A percentile compares a stretch with the other conserved stretches of the same genome.
Evolutionary conservation across 2,797 vertebrate genomes (phyloP).

Genomic region (Hylomyscus alleni): DNA sequence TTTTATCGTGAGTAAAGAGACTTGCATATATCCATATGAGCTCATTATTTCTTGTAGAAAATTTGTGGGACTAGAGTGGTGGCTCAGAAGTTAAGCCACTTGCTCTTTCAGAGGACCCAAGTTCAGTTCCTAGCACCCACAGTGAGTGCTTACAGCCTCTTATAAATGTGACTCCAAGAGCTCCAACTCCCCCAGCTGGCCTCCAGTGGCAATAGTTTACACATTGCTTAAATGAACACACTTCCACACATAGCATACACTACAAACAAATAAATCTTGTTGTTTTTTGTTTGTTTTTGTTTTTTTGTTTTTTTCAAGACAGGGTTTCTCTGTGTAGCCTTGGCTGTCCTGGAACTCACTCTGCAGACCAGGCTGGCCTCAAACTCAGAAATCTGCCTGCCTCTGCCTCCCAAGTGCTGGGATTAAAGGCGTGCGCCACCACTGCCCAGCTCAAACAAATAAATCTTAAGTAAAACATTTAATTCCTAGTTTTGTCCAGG

Average conservation of each 20-base stretch:
- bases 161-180: background rate
- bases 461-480: background rate
- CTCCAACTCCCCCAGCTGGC: background rate
- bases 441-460: background rate
- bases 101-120: background rate
- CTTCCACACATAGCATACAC: background rate
- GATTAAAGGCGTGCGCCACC: too few species aligned
- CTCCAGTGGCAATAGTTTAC: background rate
- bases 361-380: too few species aligned
- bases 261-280: background rate
- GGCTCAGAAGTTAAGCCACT: background rate
- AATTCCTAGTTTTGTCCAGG: background rate
- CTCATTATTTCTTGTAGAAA: conserved; percentile 12
- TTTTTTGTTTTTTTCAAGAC: too few species aligned
- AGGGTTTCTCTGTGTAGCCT: too few species aligned
- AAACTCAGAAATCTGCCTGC: too few species aligned
- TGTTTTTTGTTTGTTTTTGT: too few species aligned
- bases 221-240: background rate
- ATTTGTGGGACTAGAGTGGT: background rate
- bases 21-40: background rate
- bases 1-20: background rate
- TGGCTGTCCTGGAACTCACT: too few species aligned
- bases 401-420: too few species aligned
- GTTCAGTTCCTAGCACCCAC: background rate
- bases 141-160: background rate